Base-by-base conservation (phyloP, 2,888 invertebrate species). In the Hesperia comma region DNA sequence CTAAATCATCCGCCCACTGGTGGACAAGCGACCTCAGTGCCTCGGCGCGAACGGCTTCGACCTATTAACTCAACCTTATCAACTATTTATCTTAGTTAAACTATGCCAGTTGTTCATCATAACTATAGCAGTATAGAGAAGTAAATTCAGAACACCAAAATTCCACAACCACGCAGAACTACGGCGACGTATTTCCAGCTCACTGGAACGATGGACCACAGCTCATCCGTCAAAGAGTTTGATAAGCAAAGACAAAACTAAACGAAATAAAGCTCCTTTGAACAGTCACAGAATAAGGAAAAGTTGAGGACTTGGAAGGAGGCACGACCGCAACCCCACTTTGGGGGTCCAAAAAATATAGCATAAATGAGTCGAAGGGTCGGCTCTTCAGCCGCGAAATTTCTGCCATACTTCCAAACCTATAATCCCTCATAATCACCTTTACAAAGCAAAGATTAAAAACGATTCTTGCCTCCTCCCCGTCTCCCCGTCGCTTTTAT, bases 401-500 rank as follows among this genome's bases (percentile, higher is more conserved):
- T 92, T 90, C 90, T 86, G 89, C 82, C 92, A 92, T 92, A 93
- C 93, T 93, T 93, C 83, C 91, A 89, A 93, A 93, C 93, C 93
- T 92, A 92, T 93, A 93, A 93, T 93, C 93, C 92, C 82, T 93
- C 87, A 92, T 93, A 93, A 93, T 93, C 93, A 93, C 93, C 93
- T 93, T 93, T 93, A 93, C 93, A 93, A 93, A 93, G 93, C 93
- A 93, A 93, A 93, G 93, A 93, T 93, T 93, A 93, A 93, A 93
- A 93, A 88, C 92, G 91, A 90, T 92, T 92, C 92, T 87, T 88
- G 83, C 89, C 86, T 86, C 82, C 77, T 26, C 78, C 82, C 75
- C 80, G 32, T 53, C 74, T 61, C 75, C 73, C 72, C 77, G 68
- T 71, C 83, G 85, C 87, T 86, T 93, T 92, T 92, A 92, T 93